A percentile compares a stretch with the other conserved stretches of the same genome.
These are phyloP conservation scores for Karalla daura DNA, from an alignment of 2,797 vertebrate species.

Conservation along the genomic window DNA sequence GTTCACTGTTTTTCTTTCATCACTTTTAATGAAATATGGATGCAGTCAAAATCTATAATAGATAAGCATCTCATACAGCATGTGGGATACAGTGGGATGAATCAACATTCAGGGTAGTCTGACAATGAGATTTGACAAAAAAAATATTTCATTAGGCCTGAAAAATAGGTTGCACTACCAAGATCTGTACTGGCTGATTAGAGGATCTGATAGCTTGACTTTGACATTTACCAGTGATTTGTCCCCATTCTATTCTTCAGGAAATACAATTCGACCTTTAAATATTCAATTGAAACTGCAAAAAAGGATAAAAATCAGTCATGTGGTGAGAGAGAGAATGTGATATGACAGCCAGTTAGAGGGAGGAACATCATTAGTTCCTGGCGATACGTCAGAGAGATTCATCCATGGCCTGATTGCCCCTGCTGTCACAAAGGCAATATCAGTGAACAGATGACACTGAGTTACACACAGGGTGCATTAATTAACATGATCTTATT, in stretches of 20 bases:
- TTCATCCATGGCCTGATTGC: conserved; percentile 69
- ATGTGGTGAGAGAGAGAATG: conserved; percentile 54
- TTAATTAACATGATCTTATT: conserved; percentile 80
- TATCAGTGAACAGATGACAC: conserved; percentile 72
- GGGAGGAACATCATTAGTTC: conserved; percentile 71
- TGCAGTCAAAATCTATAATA: conserved; percentile 19
- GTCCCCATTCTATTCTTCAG: conserved; percentile 30
- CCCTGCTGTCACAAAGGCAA: conserved; percentile 71
- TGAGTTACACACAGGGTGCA: conserved; percentile 66
- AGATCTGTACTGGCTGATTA: conserved; percentile 55
- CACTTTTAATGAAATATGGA: conserved; percentile 45
- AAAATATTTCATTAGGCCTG: conserved; percentile 56
- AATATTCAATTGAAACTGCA: conserved; percentile 73
- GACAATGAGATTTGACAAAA: conserved; percentile 22
- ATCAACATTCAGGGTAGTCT: conserved; percentile 16
- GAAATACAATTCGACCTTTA: conserved; percentile 76
- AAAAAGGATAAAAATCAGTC: conserved; percentile 70
- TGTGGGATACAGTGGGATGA: conserved; percentile 21
- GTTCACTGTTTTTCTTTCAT: conserved; percentile 20
- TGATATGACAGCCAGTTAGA: conserved; percentile 72
- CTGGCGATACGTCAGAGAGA: conserved; percentile 63
- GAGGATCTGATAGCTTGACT: conserved; percentile 58
- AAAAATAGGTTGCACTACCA: conserved; percentile 36
- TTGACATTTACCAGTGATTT: conserved; percentile 70
- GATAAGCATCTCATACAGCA: conserved; percentile 22